A percentile compares a stretch with the other conserved stretches of the same genome.
These are phyloP conservation scores for Drosophila basisetae DNA, from an alignment of 2,888 invertebrate genomes.

Conservation along the genomic window DNA sequence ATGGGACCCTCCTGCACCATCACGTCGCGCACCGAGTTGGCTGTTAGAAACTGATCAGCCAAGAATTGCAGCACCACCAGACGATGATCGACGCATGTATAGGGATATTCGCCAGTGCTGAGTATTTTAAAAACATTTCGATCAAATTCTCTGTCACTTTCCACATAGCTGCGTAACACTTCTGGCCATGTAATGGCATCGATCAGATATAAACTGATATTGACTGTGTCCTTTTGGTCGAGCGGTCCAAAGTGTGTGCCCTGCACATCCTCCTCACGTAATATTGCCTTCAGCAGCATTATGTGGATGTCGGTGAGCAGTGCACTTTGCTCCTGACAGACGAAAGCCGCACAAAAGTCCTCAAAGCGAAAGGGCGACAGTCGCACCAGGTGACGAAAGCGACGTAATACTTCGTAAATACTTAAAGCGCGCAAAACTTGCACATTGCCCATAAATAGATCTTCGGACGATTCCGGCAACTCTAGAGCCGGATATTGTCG, in stretches of 20 bases:
- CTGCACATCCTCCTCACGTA: conserved; percentile 97
- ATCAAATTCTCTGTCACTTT: conserved; percentile 94
- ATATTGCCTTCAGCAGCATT: conserved; percentile 94
- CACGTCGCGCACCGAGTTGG: conserved; percentile 96
- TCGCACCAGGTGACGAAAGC: conserved; percentile 95
- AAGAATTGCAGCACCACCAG: conserved; percentile 94
- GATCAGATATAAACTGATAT: conserved; percentile 95
- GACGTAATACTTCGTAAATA: conserved; percentile 97
- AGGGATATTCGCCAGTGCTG: conserved; percentile 94
- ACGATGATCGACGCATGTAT: conserved; percentile 91
- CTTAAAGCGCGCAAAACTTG: conserved; percentile 92
- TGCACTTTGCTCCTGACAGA: conserved; percentile 96
- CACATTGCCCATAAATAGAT: conserved; percentile 92
- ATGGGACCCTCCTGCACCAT: conserved; percentile 97
- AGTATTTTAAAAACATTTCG: conserved; percentile 90
- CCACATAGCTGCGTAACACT: conserved; percentile 94
- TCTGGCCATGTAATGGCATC: conserved; percentile 99
- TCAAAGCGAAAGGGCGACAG: conserved; percentile 98
- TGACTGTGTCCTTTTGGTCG: conserved; percentile 98
- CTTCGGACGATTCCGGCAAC: conserved; percentile 95
- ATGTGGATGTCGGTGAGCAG: conserved; percentile 97
- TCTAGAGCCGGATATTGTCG: conserved; percentile 90
- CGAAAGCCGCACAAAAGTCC: conserved; percentile 97
- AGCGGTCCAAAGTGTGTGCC: conserved; percentile 97
- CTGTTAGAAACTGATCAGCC: conserved; percentile 97